Percentiles rank a stretch among this genome's conserved stretches.
phyloP scores from a whole-genome alignment of 2,113 vertebrate genomes.

The Saguinus midas region DNA sequence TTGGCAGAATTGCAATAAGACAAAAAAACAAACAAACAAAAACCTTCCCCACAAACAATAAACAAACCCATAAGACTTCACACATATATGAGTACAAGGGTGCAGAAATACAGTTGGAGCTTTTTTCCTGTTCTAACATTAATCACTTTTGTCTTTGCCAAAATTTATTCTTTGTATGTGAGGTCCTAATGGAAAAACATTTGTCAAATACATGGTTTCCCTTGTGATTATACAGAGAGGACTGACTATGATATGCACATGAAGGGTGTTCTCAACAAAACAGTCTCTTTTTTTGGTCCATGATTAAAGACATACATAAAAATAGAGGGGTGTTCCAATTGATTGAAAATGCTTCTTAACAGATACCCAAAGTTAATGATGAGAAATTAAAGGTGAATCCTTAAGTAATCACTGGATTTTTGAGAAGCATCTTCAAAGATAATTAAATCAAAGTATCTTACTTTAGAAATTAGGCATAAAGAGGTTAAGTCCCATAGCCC shows the following conservation, averaged over 20 bases:
- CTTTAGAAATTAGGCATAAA: conserved; percentile 6
- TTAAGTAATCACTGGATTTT: background rate
- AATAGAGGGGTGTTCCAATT: background rate
- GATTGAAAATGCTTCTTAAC: conserved; percentile 16
- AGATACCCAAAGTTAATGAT: conserved; percentile 16
- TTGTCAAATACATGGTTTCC: background rate
- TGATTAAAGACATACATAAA: conserved; percentile 10
- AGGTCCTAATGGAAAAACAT: background rate
- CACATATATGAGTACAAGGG: conserved; percentile 29
- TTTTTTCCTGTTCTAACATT: background rate
- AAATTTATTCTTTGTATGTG: conserved; percentile 1
- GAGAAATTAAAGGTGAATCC: background rate
- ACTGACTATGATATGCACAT: background rate
- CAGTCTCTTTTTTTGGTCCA: background rate
- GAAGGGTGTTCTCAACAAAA: background rate
- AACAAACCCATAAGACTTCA: conserved; percentile 4
- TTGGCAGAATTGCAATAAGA: conserved; percentile 37
- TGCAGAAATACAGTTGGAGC: background rate
- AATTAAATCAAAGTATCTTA: conserved; percentile 25
- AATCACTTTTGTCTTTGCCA: conserved; percentile 35
- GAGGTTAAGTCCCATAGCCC: background rate
- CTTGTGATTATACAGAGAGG: background rate
- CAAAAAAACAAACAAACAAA: background rate
- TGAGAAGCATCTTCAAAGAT: conserved; percentile 7
- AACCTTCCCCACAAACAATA: background rate